Evolutionary conservation across 2,113 vertebrate genomes (phyloP).

Genomic region (Pogona vitticeps): DNA sequence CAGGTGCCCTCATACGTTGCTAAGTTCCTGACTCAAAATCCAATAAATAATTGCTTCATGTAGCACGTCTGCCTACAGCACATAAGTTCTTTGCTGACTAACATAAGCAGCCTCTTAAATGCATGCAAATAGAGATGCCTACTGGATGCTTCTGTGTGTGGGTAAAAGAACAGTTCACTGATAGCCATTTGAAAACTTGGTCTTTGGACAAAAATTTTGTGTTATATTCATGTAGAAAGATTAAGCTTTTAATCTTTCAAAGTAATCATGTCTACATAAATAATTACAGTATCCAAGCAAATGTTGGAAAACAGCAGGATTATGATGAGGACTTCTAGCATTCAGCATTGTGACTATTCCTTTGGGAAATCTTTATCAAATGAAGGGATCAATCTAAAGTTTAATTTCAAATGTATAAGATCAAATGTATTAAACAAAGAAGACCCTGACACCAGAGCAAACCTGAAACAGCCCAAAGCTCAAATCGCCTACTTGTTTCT

Average conservation of each 20-base stretch:
- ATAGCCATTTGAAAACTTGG: not conserved
- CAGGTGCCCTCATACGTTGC: not conserved
- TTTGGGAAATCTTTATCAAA: slow-evolving; percentile 72
- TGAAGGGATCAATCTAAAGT: slow-evolving; percentile 70
- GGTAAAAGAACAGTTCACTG: rapidly evolving
- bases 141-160: not conserved
- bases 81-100: not conserved
- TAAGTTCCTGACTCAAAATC: no score
- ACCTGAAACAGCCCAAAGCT: slow-evolving; percentile 51
- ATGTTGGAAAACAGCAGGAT: slow-evolving; percentile 49
- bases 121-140: not conserved
- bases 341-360: slow-evolving; percentile 59
- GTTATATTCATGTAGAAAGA: slow-evolving; percentile 12
- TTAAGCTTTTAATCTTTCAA: slow-evolving; percentile 16
- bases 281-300: slow-evolving; percentile 32
- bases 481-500: slow-evolving; percentile 62
- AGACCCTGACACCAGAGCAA: slow-evolving; percentile 62
- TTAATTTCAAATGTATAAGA: slow-evolving; percentile 68
- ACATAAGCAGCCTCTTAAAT: not conserved
- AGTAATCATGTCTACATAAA: slow-evolving; percentile 45
- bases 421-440: slow-evolving; percentile 65
- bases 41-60: not conserved
- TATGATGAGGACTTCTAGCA: slow-evolving; percentile 41
- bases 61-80: not conserved
- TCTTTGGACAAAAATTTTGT: not conserved